Evolutionary conservation across 2,888 invertebrate species (phyloP), one percentile per base, ranked within the genome.

Genomic region (Bembecia ichneumoniformis): DNA sequence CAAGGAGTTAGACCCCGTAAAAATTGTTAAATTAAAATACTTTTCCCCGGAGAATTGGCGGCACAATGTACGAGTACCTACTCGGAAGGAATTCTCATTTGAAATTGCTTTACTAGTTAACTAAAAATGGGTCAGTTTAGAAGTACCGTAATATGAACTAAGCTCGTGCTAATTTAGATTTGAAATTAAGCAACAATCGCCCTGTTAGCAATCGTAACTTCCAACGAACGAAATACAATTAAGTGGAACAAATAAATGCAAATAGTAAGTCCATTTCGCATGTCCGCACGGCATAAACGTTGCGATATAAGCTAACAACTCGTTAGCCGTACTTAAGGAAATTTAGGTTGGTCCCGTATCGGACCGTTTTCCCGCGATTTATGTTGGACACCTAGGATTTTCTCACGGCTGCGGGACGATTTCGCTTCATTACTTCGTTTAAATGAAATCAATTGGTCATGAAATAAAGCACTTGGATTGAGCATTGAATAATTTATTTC

Each of bases 241-340:
- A 51, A 51, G 44, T 46, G 43, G 53, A 62, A 62, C 62, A 62
- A 64, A 66, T 60, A 65, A 64, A 64, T 65, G 62, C 64, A 62
- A 66, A 67, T 62, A 63, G 55, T 53, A 55, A 60, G 48, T 57
- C 55, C 58, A 62, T 62, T 61, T 70, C 61, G 66, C 71, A 65
- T 71, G 72, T 66, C 66, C 60, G 62, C 62, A 59, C 60, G 60
- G 62, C 63, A 65, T 70, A 66, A 68, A 60, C 59, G 60, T 58
- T 55, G 56, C 57, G 57, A 61, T 67, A 66, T 66, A 65, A 68
- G 65, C 63, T 59, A 56, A 63, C 55, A 64, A 62, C 66, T 64
- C 63, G 68, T 69, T 69, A 66, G 63, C 58, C 62, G 59, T 63
- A 65, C 65, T 70, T 68, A 68, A 63, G 66, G 61, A 65, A 64